Conservation (phyloP, 2,888 invertebrate species). For the Acanthosoma haemorrhoidale region DNA sequence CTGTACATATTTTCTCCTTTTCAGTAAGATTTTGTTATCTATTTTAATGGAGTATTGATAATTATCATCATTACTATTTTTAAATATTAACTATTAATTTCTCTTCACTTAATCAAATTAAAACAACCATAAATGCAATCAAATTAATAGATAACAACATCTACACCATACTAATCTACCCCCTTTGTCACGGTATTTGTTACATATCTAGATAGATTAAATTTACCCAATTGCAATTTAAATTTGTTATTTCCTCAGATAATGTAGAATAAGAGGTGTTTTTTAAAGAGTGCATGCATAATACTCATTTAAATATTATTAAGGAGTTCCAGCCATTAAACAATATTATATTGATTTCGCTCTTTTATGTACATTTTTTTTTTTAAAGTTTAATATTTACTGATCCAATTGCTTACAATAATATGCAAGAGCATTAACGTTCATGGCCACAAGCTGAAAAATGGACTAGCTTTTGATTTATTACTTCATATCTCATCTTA, state of each 20-base stretch:
- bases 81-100: neutral
- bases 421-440: no score
- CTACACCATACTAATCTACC: neutral
- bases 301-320: no score
- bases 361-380: no score
- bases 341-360: no score
- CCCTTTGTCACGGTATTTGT: slow-evolving; percentile 20
- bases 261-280: no score
- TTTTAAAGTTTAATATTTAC: no score
- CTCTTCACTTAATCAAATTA: neutral
- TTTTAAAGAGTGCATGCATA: no score
- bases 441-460: no score
- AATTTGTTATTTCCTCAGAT: neutral
- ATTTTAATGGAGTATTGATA: neutral
- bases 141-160: neutral
- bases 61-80: neutral
- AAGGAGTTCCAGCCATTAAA: no score
- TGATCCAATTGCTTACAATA: no score
- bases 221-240: slow-evolving; percentile 25
- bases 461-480: no score
- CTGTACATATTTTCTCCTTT: neutral
- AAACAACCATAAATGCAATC: neutral
- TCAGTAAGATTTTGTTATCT: neutral
- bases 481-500: no score
- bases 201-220: slow-evolving; percentile 15